Conservation (phyloP, 2,888 invertebrate genomes). For the Cecidostiba fungosa region DNA sequence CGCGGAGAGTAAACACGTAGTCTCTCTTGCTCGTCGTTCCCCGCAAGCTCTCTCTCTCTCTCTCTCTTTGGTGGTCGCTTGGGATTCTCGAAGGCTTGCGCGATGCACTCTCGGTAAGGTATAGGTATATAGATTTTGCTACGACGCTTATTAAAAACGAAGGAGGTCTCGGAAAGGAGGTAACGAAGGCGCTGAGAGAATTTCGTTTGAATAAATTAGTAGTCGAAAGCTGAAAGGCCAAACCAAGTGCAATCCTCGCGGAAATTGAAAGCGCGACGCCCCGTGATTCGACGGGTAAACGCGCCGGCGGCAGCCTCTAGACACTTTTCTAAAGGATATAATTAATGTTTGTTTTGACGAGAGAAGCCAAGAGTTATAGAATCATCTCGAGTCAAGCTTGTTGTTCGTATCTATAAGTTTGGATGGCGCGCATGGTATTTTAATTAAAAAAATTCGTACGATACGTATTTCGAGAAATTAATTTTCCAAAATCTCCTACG, state of each 20-base stretch:
- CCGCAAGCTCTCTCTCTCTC: conserved; percentile 60
- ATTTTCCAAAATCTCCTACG: neutral
- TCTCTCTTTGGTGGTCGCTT: neutral
- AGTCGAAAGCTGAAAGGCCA: conserved; percentile 41
- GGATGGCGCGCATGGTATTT: neutral
- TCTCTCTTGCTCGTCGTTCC: conserved; percentile 60
- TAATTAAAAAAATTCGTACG: neutral
- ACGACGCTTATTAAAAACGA: conserved; percentile 48
- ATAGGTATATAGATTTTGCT: conserved; percentile 20
- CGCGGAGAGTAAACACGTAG: conserved; percentile 71
- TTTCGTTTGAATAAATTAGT: conserved; percentile 51
- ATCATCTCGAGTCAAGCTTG: too few relatives aligned
- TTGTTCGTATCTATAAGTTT: too few relatives aligned
- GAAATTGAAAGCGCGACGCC: conserved; percentile 36
- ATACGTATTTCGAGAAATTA: neutral
- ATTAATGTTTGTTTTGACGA: conserved; percentile 34
- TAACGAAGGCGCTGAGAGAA: conserved; percentile 43
- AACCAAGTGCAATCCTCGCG: neutral
- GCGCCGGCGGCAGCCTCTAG: neutral
- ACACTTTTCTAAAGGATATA: conserved; percentile 17
- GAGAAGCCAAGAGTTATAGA: too few relatives aligned
- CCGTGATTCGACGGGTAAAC: conserved; percentile 16
- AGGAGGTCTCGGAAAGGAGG: conserved; percentile 24
- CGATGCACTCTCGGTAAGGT: neutral
- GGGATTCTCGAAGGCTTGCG: conserved; percentile 65